Conservation (phyloP, 1,140 invertebrate species). For the Trichoplusia ni region DNA sequence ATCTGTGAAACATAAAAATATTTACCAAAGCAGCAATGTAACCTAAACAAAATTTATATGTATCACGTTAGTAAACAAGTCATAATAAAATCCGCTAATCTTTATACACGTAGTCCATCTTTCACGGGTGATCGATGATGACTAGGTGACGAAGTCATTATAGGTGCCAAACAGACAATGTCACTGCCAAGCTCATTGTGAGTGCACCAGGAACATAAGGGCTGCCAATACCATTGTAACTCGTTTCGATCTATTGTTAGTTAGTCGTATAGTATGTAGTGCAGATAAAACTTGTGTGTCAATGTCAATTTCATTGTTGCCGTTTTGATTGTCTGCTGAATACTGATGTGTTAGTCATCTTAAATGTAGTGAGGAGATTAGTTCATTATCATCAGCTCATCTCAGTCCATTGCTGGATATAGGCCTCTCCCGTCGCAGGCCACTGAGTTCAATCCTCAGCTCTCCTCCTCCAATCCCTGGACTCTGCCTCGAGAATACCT, state of each 20-base stretch:
- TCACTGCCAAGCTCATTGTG: constrained; percentile 64
- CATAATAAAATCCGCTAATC: not conserved
- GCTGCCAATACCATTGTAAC: constrained; percentile 54
- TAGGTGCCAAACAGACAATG: constrained; percentile 45
- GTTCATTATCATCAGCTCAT: too few species aligned
- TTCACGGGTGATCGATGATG: constrained; percentile 31
- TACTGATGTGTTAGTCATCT: too few species aligned
- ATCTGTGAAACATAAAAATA: too few species aligned
- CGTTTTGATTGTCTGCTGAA: too few species aligned
- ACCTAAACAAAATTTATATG: not conserved
- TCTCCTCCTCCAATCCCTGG: too few species aligned
- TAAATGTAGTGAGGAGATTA: too few species aligned
- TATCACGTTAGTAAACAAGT: too few species aligned
- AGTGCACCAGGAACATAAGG: constrained; percentile 40
- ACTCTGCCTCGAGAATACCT: too few species aligned
- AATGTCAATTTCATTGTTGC: not conserved
- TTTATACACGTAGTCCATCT: constrained; percentile 15
- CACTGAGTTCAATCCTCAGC: too few species aligned
- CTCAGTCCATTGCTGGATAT: too few species aligned
- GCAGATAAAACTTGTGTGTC: constrained; percentile 4
- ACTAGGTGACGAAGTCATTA: constrained; percentile 7
- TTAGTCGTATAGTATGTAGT: constrained; percentile 16
- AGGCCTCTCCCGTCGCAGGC: too few species aligned
- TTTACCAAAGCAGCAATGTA: too few species aligned
- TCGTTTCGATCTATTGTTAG: constrained; percentile 55